Conservation (phyloP, 2,888 invertebrate genomes). For the Molorchus minor region DNA sequence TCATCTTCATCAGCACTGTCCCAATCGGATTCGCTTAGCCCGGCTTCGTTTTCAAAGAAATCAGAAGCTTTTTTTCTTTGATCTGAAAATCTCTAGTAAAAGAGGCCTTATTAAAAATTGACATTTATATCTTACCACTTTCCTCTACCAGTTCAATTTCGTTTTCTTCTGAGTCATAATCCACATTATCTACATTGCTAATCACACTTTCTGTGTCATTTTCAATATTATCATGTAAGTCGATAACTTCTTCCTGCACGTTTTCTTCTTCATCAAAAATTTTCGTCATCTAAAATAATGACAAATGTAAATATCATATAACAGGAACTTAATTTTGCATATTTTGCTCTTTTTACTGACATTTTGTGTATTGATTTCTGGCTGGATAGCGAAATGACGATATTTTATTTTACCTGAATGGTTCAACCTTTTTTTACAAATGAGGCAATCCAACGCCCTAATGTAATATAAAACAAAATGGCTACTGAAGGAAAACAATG, state of each 20-base stretch:
- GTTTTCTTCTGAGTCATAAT: slow-evolving; percentile 88
- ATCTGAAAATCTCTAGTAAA: slow-evolving; percentile 9
- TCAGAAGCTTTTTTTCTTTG: slow-evolving; percentile 65
- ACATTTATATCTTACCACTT: slow-evolving; percentile 28
- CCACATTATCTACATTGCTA: slow-evolving; percentile 60
- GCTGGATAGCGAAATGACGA: no score
- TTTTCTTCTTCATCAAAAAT: slow-evolving; percentile 56
- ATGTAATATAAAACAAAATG: no score
- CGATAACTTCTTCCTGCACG: slow-evolving; percentile 54
- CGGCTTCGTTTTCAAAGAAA: slow-evolving; percentile 91
- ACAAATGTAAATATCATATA: not conserved
- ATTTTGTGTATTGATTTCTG: no score
- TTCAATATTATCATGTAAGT: slow-evolving; percentile 53
- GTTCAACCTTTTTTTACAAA: no score
- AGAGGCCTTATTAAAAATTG: slow-evolving; percentile 23
- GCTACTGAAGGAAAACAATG: no score
- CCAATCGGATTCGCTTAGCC: slow-evolving; percentile 90
- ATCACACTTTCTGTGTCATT: slow-evolving; percentile 60
- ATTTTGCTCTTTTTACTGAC: no score
- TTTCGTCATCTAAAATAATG: slow-evolving; percentile 55
- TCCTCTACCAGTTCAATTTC: slow-evolving; percentile 64
- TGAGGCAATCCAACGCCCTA: no score
- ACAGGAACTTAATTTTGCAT: no score
- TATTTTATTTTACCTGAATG: no score
- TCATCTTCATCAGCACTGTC: slow-evolving; percentile 91